Evolutionary conservation across 2,113 vertebrate species (phyloP).

Genomic region (Nycticorax nycticorax): DNA sequence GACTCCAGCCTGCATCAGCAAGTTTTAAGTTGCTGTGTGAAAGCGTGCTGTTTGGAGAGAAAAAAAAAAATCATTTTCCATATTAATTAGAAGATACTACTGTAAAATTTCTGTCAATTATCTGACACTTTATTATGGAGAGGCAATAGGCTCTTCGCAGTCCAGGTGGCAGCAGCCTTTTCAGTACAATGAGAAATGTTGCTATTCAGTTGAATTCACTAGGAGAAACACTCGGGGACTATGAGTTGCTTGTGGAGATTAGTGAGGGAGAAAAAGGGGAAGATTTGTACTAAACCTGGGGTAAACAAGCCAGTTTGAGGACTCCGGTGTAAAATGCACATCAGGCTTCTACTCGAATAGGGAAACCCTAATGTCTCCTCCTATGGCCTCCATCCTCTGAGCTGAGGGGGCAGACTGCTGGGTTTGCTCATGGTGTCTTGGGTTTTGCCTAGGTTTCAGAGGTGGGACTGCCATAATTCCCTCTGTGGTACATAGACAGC

Average conservation of each 20-base stretch:
- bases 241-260: not conserved
- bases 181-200: conserved; percentile 14
- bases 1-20: conserved; percentile 53
- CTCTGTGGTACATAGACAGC: not conserved
- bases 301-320: not conserved
- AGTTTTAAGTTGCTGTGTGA: conserved; percentile 36
- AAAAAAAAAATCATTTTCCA: not conserved
- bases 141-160: conserved; percentile 2
- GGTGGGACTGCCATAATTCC: not conserved
- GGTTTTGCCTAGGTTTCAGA: not conserved
- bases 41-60: not conserved
- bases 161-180: conserved; percentile 45
- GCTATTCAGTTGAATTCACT: not conserved
- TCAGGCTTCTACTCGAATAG: not conserved
- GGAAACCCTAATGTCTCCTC: not conserved
- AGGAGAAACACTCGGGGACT: not conserved
- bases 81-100: conserved; percentile 50
- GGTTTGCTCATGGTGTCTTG: not conserved
- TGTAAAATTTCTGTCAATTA: conserved; percentile 54
- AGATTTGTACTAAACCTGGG: not conserved
- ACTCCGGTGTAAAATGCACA: not conserved
- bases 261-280: not conserved
- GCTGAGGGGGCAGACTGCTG: not conserved
- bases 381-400: not conserved
- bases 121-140: conserved; percentile 20